Conservation (phyloP, 2,888 invertebrate genomes). For the Pyrocoelia pectoralis region DNA sequence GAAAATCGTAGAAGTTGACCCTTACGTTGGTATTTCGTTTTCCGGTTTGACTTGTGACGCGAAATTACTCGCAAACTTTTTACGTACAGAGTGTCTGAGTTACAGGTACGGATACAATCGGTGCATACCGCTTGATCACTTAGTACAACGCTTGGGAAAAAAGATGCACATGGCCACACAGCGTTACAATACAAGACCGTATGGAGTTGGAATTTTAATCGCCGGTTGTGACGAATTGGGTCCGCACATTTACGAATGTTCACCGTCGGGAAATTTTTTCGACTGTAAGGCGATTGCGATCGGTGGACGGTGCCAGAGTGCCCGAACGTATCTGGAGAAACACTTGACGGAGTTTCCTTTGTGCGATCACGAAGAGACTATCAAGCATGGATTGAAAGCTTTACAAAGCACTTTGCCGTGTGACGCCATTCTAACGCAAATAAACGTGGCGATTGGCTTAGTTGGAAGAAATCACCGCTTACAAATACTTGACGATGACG, state of each 20-base stretch:
- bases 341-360: constrained; percentile 78
- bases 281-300: constrained; percentile 99
- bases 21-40: constrained; percentile 96
- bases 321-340: constrained; percentile 95
- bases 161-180: constrained; percentile 97
- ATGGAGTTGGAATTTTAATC: constrained; percentile 95
- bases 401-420: constrained; percentile 95
- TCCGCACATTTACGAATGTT: constrained; percentile 96
- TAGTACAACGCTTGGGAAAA: constrained; percentile 87
- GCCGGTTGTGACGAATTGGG: constrained; percentile 96
- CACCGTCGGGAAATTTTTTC: constrained; percentile 97
- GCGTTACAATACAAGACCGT: constrained; percentile 95
- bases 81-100: constrained; percentile 95
- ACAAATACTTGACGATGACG: constrained; percentile 80
- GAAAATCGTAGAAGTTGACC: constrained; percentile 96
- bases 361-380: constrained; percentile 81
- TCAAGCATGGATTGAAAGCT: constrained; percentile 93
- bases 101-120: constrained; percentile 91
- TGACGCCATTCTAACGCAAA: constrained; percentile 89
- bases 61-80: constrained; percentile 89
- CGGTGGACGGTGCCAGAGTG: constrained; percentile 96
- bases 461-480: constrained; percentile 88
- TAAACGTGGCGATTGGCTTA: constrained; percentile 90
- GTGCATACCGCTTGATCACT: constrained; percentile 83
- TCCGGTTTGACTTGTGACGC: constrained; percentile 98